Conservation (phyloP, 2,888 invertebrate genomes). For the Ophioninae sp. region DNA sequence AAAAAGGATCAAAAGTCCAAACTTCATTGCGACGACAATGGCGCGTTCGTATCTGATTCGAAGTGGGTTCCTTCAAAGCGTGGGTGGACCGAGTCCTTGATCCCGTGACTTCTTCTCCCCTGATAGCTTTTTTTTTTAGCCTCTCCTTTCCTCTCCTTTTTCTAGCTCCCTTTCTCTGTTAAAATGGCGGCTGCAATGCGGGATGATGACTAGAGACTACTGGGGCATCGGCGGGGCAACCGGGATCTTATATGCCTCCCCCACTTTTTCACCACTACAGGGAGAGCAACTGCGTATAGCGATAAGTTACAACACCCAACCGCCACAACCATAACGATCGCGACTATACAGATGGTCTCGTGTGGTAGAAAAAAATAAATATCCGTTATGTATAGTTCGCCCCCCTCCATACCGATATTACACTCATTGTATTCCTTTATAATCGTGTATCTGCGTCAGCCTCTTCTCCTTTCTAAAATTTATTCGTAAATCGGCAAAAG, state of each 20-base stretch:
- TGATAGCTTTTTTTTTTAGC: constrained; percentile 21
- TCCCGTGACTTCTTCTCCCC: constrained; percentile 37
- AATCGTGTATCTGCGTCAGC: not conserved
- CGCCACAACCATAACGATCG: constrained; percentile 42
- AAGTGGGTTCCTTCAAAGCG: constrained; percentile 44
- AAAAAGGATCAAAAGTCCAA: constrained; percentile 72
- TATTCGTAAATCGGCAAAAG: not conserved
- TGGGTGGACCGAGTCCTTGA: constrained; percentile 20
- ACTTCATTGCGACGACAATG: constrained; percentile 73
- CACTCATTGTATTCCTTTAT: not conserved
- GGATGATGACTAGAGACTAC: constrained; percentile 79
- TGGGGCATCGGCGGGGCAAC: constrained; percentile 74
- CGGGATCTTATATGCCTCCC: constrained; percentile 80
- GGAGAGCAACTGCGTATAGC: constrained; percentile 54
- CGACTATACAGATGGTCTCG: constrained; percentile 31
- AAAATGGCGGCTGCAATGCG: constrained; percentile 64
- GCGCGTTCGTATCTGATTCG: constrained; percentile 30
- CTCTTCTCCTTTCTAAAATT: not conserved
- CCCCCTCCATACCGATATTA: not conserved
- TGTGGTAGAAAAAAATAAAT: constrained; percentile 23
- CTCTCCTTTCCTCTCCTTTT: constrained; percentile 15
- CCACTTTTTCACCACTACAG: constrained; percentile 71
- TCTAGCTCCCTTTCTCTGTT: constrained; percentile 50
- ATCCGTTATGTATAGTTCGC: not conserved
- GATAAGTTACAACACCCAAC: constrained; percentile 65